A percentile compares a stretch with the other conserved stretches of the same genome.
Evolutionary conservation across 2,888 invertebrate species (phyloP).

Genomic region (Bursaphelenchus okinawaensis): DNA sequence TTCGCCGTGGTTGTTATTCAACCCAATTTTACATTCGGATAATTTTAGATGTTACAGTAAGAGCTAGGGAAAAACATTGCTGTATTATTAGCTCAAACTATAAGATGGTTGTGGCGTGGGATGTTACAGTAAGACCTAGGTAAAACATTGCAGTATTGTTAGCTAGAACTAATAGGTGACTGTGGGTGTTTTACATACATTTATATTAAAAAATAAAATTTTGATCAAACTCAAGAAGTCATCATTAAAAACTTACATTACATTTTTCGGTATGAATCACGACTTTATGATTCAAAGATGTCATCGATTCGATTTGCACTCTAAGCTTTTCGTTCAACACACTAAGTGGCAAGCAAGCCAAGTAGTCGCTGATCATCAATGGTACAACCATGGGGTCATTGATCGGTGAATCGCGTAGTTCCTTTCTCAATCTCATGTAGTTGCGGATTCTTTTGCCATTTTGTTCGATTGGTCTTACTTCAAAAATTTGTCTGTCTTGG

Average conservation of each 20-base stretch:
- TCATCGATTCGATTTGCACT: not conserved
- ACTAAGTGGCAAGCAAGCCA: slow-evolving; percentile 4
- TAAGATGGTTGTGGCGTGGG: too few species aligned
- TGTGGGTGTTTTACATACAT: too few species aligned
- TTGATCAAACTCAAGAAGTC: too few species aligned
- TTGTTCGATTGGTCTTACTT: not conserved
- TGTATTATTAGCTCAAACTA: too few species aligned
- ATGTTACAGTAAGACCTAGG: too few species aligned
- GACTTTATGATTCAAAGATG: slow-evolving; percentile 7
- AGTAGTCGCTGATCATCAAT: slow-evolving; percentile 6
- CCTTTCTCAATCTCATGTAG: not conserved
- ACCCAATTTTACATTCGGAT: too few species aligned
- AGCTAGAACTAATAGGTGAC: too few species aligned
- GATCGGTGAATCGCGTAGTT: not conserved
- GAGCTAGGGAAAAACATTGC: too few species aligned
- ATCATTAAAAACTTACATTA: slow-evolving; percentile 8
- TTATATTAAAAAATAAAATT: too few species aligned
- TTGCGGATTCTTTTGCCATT: not conserved
- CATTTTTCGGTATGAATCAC: not conserved
- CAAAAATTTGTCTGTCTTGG: not conserved
- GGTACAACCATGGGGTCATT: slow-evolving; percentile 3
- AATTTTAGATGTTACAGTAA: too few species aligned
- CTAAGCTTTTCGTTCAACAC: not conserved
- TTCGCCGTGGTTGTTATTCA: too few species aligned
- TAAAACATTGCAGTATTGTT: too few species aligned